Evolutionary conservation across 2,113 vertebrate genomes (phyloP), one percentile per base, ranked within the genome.

Genomic region (Pipa parva): DNA sequence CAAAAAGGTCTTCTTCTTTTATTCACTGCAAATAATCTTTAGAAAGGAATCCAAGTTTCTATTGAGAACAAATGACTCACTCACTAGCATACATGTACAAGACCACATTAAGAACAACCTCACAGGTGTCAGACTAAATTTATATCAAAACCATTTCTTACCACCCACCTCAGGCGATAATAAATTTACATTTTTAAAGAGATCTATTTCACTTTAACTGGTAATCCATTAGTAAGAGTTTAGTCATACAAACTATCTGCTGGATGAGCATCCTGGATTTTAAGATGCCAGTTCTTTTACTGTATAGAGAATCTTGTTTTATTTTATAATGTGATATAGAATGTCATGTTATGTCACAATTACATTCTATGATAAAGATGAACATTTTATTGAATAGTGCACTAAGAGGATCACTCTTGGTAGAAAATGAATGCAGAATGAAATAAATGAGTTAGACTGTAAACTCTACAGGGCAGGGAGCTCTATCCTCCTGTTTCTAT

Each of bases 91-190:
- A 51, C 37, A 56, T 45, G 59, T 51, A 68, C 55, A 60, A 39
- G 46, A 59, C n/a, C 42, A 52, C 48, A 60, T 42, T 56, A 68
- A 27, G 54, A 59, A 60, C 56, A 42, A 58, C 46, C 46, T 39
- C n/a, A 39, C 65, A 68, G 65, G 65, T 68, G 65, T 59, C 65
- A 60, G 26, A 51, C 65, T 68, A 68, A 68, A 68, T 59, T 51
- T 59, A 33, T 37, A 50, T 33, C 21, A 59, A 67, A 59, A 68
- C 39, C 0, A 60, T 52, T 60, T 68, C 18, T 51, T 39, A 15
- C 42, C 65, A 12, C 64, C 56, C 64, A 52, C 65, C 28, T 13
- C 46, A 36, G n/a, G 22, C 46, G 15, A 68, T 59, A 39, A 42
- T 50, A 57, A 68, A 52, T 59, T n/a, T 51, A 39, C 25, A 51